Percentiles rank a stretch among this genome's conserved stretches.
phyloP scores from a whole-genome alignment of 2,113 vertebrate species.

The Dermatemys mawii region DNA sequence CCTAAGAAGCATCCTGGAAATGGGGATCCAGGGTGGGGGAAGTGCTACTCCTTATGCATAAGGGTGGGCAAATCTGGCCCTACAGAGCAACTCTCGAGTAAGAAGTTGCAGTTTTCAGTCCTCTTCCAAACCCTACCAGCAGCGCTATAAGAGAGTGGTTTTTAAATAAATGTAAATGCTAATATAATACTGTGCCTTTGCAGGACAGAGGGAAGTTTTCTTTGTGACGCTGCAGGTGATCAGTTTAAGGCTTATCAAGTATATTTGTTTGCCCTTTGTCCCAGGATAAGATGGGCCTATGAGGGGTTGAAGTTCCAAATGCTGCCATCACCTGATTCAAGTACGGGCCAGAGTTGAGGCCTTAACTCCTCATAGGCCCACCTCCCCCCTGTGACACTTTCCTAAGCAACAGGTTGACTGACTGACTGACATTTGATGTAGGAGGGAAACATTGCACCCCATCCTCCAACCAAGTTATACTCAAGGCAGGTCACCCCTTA shows the following conservation, averaged over 20 bases:
- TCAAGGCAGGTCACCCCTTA: background rate
- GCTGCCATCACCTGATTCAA: background rate
- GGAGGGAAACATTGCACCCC: background rate
- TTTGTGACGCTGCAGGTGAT: background rate
- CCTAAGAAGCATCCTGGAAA: background rate
- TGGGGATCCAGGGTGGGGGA: background rate
- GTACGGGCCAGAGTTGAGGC: background rate
- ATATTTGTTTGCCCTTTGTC: background rate
- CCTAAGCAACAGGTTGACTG: background rate
- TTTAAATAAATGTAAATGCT: background rate
- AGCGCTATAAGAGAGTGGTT: background rate
- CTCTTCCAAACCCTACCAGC: background rate
- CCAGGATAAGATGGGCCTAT: background rate
- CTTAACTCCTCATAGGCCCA: slow-evolving; percentile 1
- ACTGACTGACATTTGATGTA: background rate
- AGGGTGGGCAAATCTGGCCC: background rate
- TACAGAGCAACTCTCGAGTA: background rate
- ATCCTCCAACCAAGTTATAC: background rate
- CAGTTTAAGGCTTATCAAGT: background rate
- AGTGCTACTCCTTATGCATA: background rate
- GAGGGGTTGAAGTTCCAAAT: background rate
- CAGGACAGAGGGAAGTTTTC: background rate
- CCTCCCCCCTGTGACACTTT: background rate
- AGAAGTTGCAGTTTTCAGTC: background rate
- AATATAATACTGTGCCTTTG: background rate